Conservation (phyloP, 2,113 vertebrate species). For the Myotis yumanensis region DNA sequence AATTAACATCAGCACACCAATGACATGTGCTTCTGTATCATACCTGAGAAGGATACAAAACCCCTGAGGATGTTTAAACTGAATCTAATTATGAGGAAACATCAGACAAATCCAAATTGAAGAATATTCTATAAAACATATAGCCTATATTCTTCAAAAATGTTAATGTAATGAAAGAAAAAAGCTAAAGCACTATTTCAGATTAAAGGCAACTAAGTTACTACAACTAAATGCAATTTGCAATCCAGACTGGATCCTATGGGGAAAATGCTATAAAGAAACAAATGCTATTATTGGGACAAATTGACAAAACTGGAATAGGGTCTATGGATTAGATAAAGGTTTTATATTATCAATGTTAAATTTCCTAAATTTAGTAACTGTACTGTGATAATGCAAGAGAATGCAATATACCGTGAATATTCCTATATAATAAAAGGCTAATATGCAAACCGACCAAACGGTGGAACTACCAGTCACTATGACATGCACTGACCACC, state of each 20-base stretch:
- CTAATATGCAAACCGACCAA: too few relatives aligned
- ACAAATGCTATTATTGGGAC: conserved; percentile 4
- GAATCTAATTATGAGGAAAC: conserved; percentile 4
- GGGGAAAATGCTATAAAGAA: not conserved
- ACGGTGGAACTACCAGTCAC: too few relatives aligned
- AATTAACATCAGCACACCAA: not conserved
- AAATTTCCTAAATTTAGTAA: not conserved
- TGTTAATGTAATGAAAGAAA: not conserved
- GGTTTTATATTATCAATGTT: not conserved
- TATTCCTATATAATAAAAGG: not conserved
- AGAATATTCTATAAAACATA: not conserved
- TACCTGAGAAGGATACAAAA: not conserved
- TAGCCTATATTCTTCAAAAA: not conserved
- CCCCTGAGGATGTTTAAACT: not conserved
- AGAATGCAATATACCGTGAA: not conserved
- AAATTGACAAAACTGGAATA: conserved; percentile 26
- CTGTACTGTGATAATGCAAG: conserved; percentile 1
- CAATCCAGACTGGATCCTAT: not conserved
- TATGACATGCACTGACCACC: too few relatives aligned
- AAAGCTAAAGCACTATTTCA: not conserved
- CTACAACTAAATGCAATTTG: not conserved
- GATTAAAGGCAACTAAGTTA: not conserved
- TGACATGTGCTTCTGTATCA: not conserved
- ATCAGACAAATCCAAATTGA: conserved; percentile 7
- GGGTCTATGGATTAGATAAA: not conserved